phyloP scores from a whole-genome alignment of 2,797 vertebrate genomes.

The Momotus momota region DNA sequence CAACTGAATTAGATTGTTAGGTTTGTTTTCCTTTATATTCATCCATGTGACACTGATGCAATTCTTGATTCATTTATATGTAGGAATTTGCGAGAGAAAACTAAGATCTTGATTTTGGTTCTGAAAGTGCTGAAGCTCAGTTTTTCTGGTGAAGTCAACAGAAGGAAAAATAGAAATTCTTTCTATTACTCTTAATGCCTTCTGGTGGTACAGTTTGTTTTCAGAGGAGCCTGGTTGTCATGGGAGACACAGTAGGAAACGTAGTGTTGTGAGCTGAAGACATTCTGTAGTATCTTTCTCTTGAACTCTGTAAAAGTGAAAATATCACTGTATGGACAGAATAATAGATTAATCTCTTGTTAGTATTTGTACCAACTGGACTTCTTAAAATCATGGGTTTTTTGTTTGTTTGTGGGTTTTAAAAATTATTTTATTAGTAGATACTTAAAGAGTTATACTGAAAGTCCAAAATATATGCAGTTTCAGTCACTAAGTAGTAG shows the following conservation, averaged over 20 bases:
- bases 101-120: not conserved
- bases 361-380: not conserved
- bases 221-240: slow-evolving; percentile 44
- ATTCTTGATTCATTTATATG: not conserved
- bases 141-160: slow-evolving; percentile 5
- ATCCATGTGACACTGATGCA: not conserved
- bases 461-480: not conserved
- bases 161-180: slow-evolving; percentile 28
- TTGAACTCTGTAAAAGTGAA: not conserved
- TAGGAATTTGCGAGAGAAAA: not conserved
- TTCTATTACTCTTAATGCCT: not conserved
- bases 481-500: not conserved
- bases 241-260: slow-evolving; percentile 48
- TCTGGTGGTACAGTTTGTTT: slow-evolving; percentile 24
- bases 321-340: not conserved
- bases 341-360: not conserved
- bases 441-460: not conserved
- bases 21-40: not conserved
- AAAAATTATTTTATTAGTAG: not conserved
- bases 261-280: slow-evolving; percentile 17
- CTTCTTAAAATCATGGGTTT: not conserved
- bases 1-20: not conserved
- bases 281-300: not conserved
- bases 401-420: not conserved
- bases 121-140: not conserved